These are phyloP conservation scores for Agonopterix alstromeriana DNA, from an alignment of 2,888 invertebrate genomes.

Conservation along the genomic window DNA sequence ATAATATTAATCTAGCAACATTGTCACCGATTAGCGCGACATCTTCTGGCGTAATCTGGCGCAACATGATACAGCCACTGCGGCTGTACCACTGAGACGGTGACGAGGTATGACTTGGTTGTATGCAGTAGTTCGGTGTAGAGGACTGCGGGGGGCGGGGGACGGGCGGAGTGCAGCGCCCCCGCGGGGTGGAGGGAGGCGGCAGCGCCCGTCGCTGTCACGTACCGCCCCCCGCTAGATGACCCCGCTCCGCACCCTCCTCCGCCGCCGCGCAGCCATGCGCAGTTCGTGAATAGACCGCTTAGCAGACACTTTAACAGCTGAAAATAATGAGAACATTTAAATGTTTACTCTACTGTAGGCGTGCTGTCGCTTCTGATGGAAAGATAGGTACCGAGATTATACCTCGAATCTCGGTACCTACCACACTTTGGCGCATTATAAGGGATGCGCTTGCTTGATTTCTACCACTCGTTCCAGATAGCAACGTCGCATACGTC, in stretches of 20 bases:
- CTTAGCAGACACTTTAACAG: slow-evolving; percentile 85
- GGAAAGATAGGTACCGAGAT: no score
- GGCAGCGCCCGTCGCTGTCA: slow-evolving; percentile 47
- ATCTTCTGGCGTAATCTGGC: slow-evolving; percentile 53
- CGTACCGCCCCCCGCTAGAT: slow-evolving; percentile 58
- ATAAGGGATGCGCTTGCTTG: no score
- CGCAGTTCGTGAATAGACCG: slow-evolving; percentile 91
- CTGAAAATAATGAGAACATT: slow-evolving; percentile 37
- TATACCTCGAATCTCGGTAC: no score
- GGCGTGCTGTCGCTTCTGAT: neutral
- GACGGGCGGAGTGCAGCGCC: slow-evolving; percentile 76
- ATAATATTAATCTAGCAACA: neutral
- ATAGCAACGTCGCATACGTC: no score
- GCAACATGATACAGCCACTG: slow-evolving; percentile 82
- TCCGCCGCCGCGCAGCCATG: slow-evolving; percentile 82
- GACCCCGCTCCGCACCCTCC: slow-evolving; percentile 51
- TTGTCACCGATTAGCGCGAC: slow-evolving; percentile 50
- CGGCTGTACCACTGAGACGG: slow-evolving; percentile 85
- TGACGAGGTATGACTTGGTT: slow-evolving; percentile 86
- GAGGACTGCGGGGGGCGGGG: slow-evolving; percentile 83
- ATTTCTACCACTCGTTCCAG: no score
- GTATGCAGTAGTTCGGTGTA: slow-evolving; percentile 94
- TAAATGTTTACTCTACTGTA: neutral
- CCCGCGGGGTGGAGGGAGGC: slow-evolving; percentile 92
- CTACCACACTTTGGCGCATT: no score